Conservation (phyloP, 2,797 vertebrate species). For the Sitta carolinensis region DNA sequence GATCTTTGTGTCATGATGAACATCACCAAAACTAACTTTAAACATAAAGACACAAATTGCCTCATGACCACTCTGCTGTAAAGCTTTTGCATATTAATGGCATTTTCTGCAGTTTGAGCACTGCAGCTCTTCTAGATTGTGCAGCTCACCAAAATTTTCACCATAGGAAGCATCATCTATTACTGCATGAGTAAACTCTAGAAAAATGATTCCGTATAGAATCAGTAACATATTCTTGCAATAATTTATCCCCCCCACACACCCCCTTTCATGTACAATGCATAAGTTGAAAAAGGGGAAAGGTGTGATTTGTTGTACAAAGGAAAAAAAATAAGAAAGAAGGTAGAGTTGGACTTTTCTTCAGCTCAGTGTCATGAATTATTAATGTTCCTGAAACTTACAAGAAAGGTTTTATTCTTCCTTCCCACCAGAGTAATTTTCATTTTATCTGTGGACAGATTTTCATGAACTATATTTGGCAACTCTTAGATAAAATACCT, state of each 20-base stretch:
- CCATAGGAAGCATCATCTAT: neutral
- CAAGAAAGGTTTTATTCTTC: neutral
- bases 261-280: rapidly evolving
- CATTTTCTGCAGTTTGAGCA: neutral
- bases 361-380: neutral
- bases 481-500: neutral
- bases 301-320: neutral
- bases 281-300: neutral
- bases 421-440: neutral
- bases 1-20: neutral
- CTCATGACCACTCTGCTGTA: neutral
- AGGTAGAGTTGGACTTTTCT: neutral
- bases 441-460: neutral
- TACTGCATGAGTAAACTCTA: neutral
- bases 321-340: neutral
- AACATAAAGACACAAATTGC: neutral
- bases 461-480: neutral
- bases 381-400: neutral
- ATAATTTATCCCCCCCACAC: neutral
- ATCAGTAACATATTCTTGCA: neutral
- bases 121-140: neutral
- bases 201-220: neutral
- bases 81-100: neutral
- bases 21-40: neutral
- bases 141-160: neutral